Percentiles rank a stretch among this genome's conserved stretches.
Evolutionary conservation across 2,797 vertebrate species (phyloP).

Genomic region (Tenualosa ilisha): DNA sequence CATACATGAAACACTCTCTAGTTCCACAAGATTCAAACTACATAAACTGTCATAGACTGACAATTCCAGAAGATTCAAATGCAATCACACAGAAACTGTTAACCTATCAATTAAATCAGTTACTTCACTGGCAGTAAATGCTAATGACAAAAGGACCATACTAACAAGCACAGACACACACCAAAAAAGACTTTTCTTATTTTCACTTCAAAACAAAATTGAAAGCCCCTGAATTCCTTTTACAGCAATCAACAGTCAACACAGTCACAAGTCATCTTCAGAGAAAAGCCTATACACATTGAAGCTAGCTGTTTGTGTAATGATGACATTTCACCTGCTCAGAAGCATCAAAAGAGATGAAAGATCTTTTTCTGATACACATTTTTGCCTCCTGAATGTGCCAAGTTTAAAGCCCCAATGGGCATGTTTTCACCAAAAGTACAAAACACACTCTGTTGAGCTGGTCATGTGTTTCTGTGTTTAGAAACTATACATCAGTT

Average conservation of each 20-base stretch:
- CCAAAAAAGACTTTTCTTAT: too few species aligned
- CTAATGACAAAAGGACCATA: too few species aligned
- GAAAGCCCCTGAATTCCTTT: too few species aligned
- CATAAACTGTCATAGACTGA: too few species aligned
- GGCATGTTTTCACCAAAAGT: neutral
- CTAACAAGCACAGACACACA: too few species aligned
- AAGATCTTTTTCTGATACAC: neutral
- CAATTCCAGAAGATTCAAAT: too few species aligned
- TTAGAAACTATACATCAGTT: neutral
- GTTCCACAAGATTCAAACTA: neutral
- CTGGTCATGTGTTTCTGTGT: neutral
- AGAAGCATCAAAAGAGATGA: neutral
- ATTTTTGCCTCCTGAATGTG: neutral
- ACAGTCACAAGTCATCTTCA: neutral
- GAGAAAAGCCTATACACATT: neutral
- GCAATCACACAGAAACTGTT: too few species aligned
- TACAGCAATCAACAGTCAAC: too few species aligned
- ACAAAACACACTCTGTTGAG: neutral
- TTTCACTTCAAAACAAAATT: too few species aligned
- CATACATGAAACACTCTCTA: constrained; percentile 21
- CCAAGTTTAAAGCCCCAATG: neutral
- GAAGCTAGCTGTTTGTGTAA: neutral
- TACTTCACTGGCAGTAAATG: neutral
- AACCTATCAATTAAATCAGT: neutral
- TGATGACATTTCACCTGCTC: neutral